A percentile compares a stretch with the other conserved stretches of the same genome.
These are phyloP conservation scores for Bursaphelenchus mucronatus DNA, from an alignment of 1,140 invertebrate genomes.

Conservation along the genomic window DNA sequence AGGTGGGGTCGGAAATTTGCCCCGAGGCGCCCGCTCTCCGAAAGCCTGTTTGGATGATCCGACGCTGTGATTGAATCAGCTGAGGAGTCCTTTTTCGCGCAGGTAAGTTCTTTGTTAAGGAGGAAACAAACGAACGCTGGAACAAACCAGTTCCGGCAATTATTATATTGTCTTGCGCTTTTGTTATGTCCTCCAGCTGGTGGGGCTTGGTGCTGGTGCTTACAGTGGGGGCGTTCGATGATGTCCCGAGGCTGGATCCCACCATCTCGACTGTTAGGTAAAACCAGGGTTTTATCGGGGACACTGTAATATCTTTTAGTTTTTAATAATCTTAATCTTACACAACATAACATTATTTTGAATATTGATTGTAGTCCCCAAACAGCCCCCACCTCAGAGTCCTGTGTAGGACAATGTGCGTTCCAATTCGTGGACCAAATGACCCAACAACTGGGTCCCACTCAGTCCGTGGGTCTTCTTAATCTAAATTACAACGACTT, in stretches of 20 bases:
- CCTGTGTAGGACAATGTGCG: conserved; percentile 59
- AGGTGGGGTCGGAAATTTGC: too few species aligned
- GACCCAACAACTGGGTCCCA: conserved; percentile 38
- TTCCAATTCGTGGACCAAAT: conserved; percentile 57
- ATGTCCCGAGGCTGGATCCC: conserved; percentile 39
- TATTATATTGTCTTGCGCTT: too few species aligned
- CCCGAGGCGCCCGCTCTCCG: too few species aligned
- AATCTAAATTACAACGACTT: conserved; percentile 61
- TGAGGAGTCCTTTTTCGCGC: too few species aligned
- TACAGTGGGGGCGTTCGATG: conserved; percentile 34
- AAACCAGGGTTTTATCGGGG: conserved; percentile 16
- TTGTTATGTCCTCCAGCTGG: too few species aligned
- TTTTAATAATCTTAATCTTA: not conserved
- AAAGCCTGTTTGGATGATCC: too few species aligned
- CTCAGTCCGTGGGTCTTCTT: conserved; percentile 46
- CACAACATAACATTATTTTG: not conserved
- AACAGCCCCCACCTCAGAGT: conserved; percentile 43
- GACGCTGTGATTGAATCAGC: too few species aligned
- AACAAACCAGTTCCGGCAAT: too few species aligned
- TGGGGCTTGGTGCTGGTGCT: too few species aligned
- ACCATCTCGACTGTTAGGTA: conserved; percentile 43
- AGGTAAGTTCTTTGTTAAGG: too few species aligned
- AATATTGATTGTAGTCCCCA: conserved; percentile 38
- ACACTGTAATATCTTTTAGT: not conserved
- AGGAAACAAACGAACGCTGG: too few species aligned